phyloP scores from a whole-genome alignment of 1,140 invertebrate genomes.

The Lordiphosa mommai region DNA sequence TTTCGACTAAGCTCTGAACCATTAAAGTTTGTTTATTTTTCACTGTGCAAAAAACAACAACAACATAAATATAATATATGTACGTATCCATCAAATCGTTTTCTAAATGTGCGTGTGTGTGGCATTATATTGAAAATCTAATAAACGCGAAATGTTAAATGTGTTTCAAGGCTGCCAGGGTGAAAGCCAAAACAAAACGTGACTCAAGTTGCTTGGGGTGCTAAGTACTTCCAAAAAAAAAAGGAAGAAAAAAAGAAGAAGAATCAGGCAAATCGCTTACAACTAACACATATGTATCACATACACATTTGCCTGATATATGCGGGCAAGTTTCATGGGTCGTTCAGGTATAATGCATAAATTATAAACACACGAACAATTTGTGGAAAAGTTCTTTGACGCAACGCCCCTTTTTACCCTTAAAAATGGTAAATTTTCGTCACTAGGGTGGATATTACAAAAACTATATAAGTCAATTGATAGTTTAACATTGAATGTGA shows the following conservation, averaged over 20 bases:
- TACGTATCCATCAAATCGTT: background rate
- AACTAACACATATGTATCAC: background rate
- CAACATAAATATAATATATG: background rate
- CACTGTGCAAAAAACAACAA: constrained; percentile 1
- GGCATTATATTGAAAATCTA: constrained; percentile 12
- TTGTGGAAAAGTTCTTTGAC: no score
- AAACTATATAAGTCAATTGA: no score
- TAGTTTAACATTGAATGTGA: no score
- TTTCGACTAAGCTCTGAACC: background rate
- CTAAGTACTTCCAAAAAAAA: background rate
- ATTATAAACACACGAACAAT: no score
- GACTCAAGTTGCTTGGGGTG: constrained; percentile 3
- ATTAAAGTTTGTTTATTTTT: constrained; percentile 7
- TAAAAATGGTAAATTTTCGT: no score
- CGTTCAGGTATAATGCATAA: no score
- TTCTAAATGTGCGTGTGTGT: constrained; percentile 23
- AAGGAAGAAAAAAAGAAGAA: background rate
- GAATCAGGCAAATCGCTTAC: background rate
- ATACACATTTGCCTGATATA: background rate
- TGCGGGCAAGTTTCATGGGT: no score
- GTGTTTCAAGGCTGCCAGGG: constrained; percentile 44
- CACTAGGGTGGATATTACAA: no score
- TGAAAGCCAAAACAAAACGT: constrained; percentile 43
- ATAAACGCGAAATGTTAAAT: constrained; percentile 34
- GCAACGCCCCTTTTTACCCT: no score